Evolutionary conservation across 2,113 vertebrate genomes (phyloP).

Genomic region (Urocynchramus pylzowi): DNA sequence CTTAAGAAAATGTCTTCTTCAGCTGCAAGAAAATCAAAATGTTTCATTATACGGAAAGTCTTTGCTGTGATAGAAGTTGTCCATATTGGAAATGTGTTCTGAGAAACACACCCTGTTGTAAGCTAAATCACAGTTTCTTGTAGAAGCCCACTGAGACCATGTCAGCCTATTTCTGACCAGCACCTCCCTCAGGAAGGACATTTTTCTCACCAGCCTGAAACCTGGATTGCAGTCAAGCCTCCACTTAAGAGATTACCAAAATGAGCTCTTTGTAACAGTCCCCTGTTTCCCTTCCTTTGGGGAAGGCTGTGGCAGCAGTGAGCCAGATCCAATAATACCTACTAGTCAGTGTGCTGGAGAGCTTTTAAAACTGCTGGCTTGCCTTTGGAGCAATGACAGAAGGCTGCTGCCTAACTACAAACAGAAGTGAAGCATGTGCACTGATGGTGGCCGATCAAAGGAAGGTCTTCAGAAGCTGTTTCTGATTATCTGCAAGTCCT

Average conservation of each 20-base stretch:
- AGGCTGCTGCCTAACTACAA: neutral
- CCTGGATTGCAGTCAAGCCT: neutral
- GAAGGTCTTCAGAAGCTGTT: neutral
- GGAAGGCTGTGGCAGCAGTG: neutral
- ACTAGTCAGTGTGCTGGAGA: neutral
- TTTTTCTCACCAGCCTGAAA: neutral
- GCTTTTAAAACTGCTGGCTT: neutral
- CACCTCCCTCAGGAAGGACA: neutral
- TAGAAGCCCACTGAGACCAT: neutral
- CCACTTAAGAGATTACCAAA: neutral
- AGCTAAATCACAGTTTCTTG: neutral
- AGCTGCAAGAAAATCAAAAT: neutral
- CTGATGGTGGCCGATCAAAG: neutral
- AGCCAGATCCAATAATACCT: neutral
- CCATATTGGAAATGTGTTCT: neutral
- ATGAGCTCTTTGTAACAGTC: neutral
- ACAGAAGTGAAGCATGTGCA: neutral
- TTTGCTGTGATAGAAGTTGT: neutral
- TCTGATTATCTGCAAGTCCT: neutral
- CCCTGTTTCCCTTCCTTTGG: neutral
- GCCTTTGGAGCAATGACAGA: neutral
- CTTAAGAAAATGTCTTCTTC: neutral
- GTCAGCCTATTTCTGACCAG: neutral
- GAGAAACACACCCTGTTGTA: neutral
- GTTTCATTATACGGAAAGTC: neutral